Evolutionary conservation across 2,888 invertebrate genomes (phyloP), one percentile per base, ranked within the genome.

Genomic region (Dastarcus helophoroides): DNA sequence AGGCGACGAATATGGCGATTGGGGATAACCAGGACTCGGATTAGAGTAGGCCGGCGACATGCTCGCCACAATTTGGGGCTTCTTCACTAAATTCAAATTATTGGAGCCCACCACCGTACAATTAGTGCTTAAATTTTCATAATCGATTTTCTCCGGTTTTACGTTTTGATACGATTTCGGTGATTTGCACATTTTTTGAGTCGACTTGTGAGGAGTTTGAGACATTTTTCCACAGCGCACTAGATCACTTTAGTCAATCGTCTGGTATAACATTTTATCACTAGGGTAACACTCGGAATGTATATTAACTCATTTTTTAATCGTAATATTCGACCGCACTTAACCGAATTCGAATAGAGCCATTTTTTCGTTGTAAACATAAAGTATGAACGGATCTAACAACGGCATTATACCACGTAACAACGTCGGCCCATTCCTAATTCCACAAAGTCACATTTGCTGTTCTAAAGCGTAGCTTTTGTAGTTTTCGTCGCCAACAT

Each of bases 301-400:
- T 11, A 23, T 23, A 23, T 7, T 9, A 23, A 23, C 24, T 8
- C 19, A 17, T 17, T 17, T 17, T 17, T 17, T 17, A 17, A 17
- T 17, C 19, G n/a, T 17, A 17, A 17, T 17, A 7, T 7, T 17
- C n/a, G 14, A 14, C 22, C 21, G 12, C 30, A 28, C 36, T 52
- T 61, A 63, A 38, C 63, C 63, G 42, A 62, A 63, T 47, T 63
- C 63, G 43, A 63, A 63, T 45, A 63, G 47, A 46, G 62, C 62
- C 63, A 62, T 63, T 51, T 54, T 59, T 47, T 53, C 56, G 52
- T 54, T 54, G 48, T 50, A 49, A 30, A 46, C 47, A 43, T 49
- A 41, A 33, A 46, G 44, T 35, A 44, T 40, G 38, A 40, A 41
- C 39, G 43, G 34, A 39, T 41, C 35, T 35, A 35, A 39, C 29